These are phyloP conservation scores for Chelonia mydas DNA, from an alignment of 2,797 vertebrate genomes.

Conservation along the genomic window DNA sequence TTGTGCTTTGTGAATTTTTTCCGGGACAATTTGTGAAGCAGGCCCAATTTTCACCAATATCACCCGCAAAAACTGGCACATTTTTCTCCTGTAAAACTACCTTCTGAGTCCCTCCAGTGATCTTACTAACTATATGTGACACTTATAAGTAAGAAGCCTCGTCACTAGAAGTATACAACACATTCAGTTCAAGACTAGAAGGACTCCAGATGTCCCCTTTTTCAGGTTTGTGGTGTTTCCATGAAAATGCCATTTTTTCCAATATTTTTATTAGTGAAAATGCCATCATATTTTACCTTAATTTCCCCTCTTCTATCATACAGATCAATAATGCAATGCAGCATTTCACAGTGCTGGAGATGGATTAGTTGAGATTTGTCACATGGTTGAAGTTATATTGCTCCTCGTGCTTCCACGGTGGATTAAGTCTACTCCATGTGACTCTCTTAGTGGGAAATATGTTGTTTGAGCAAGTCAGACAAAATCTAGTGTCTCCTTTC, in stretches of 20 bases:
- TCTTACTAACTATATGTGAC: background rate
- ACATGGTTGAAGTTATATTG: background rate
- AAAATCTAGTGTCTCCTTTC: background rate
- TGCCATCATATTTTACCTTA: conserved; percentile 20
- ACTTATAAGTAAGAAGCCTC: background rate
- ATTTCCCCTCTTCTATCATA: background rate
- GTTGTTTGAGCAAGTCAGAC: background rate
- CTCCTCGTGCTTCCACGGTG: background rate
- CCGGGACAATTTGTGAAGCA: background rate
- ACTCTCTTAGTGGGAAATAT: background rate
- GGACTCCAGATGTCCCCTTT: background rate
- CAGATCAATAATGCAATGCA: background rate
- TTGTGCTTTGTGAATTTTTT: fast-evolving
- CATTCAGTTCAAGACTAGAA: background rate
- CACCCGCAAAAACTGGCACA: background rate
- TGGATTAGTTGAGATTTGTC: background rate
- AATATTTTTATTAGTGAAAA: conserved; percentile 29
- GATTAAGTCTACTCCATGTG: background rate
- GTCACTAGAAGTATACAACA: background rate
- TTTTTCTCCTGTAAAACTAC: background rate
- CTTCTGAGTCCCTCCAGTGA: background rate
- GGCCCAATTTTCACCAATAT: background rate
- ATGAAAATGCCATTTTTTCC: background rate
- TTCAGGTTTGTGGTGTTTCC: background rate
- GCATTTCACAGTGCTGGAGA: background rate